Evolutionary conservation across 1,140 invertebrate genomes (phyloP).

Genomic region (Drusus annulatus): DNA sequence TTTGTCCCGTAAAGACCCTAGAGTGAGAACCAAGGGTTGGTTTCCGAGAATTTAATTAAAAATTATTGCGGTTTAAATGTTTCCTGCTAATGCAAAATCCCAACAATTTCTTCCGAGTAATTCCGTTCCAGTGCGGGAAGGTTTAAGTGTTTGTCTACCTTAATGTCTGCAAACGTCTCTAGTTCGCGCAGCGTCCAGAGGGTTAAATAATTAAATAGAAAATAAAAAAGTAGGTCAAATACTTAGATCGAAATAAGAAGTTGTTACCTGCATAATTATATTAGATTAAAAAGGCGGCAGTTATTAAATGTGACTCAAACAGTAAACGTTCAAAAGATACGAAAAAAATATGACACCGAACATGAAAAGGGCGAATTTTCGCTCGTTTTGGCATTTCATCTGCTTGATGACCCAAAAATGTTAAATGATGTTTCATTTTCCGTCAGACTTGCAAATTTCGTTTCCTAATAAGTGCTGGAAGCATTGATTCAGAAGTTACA

Average conservation of each 20-base stretch:
- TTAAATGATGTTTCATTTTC: neutral
- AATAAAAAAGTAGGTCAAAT: conserved; percentile 7
- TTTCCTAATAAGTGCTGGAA: neutral
- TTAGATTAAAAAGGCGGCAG: too few relatives aligned
- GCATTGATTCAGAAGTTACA: neutral
- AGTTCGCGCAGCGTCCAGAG: neutral
- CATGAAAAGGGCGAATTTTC: too few relatives aligned
- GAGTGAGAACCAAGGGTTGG: neutral
- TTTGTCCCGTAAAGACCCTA: too few relatives aligned
- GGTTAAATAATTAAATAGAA: conserved; percentile 22
- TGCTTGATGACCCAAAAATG: neutral
- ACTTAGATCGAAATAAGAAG: too few relatives aligned
- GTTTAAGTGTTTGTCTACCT: conserved; percentile 27
- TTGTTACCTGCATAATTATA: too few relatives aligned
- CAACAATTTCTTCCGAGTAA: conserved; percentile 31
- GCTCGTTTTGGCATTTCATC: neutral
- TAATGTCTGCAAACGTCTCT: conserved; percentile 8
- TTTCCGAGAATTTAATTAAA: conserved; percentile 25
- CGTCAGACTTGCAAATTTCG: neutral
- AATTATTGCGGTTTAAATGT: conserved; percentile 40
- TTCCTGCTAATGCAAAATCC: conserved; percentile 35
- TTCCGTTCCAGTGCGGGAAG: conserved; percentile 9
- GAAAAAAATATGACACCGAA: too few relatives aligned
- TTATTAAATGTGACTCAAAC: too few relatives aligned
- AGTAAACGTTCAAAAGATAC: too few relatives aligned